Evolutionary conservation across 37 sponge, comb jelly and placozoan species (phyloP).

Genomic region (Beroe forskalii): DNA sequence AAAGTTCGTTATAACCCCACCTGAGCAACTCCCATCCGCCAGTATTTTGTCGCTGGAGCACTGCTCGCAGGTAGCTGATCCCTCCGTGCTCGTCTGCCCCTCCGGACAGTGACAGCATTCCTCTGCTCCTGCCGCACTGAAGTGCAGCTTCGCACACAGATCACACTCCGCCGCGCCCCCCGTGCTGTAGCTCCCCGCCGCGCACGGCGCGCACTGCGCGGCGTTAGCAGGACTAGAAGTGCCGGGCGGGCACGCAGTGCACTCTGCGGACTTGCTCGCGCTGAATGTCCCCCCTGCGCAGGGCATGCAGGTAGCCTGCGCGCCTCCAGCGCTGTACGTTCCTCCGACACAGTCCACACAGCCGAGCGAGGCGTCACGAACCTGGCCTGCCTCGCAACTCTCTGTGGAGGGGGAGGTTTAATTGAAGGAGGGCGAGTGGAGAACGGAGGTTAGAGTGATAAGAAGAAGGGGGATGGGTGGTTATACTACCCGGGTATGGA

Average conservation of each 20-base stretch:
- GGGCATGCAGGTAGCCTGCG: background rate
- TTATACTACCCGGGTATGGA: too few species aligned
- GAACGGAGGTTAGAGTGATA: too few species aligned
- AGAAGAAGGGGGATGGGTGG: too few species aligned
- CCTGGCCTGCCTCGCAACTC: background rate
- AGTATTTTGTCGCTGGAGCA: background rate
- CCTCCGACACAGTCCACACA: background rate
- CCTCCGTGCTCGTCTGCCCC: background rate
- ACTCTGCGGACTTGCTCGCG: background rate
- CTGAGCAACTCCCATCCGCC: background rate
- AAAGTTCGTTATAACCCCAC: too few species aligned
- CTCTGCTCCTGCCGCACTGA: background rate
- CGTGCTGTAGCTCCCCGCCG: background rate
- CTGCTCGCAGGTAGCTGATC: background rate
- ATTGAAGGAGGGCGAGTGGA: too few species aligned
- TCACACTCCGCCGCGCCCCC: background rate
- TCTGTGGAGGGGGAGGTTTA: too few species aligned
- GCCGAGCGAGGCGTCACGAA: background rate
- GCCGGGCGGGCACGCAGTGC: background rate
- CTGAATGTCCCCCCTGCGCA: background rate
- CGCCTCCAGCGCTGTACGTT: background rate
- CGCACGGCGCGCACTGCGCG: background rate
- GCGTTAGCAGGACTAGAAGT: background rate
- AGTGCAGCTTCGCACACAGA: background rate
- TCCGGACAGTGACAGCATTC: background rate